Evolutionary conservation across 2,113 vertebrate species (phyloP), one percentile per base, ranked within the genome.

Genomic region (Coptodon rendalli): DNA sequence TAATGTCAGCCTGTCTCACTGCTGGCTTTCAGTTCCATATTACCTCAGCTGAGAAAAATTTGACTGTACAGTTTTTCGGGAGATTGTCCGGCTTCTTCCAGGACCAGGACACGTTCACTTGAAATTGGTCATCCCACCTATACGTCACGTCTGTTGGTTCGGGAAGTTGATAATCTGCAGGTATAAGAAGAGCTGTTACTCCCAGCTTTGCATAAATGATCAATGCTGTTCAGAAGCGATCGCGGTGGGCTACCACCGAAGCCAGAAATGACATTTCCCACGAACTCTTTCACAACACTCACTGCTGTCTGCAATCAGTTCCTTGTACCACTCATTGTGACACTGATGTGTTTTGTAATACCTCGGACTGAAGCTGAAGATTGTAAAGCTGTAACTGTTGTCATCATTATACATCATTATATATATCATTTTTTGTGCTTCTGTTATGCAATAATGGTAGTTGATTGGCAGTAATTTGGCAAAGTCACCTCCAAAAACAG

Each of bases 41-140:
- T 6, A 14, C 48, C 6, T 16, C 0, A 27, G n/a, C 0, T 10
- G 1, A 38, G 10, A 2, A 1, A 48, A 59, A 94, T 0, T 0
- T 0, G 6, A 83, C 16, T 1, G 6, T 0, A 6, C 80, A 85
- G 6, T 38, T 0, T 0, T 34, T 0, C 1, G 27, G 66, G 81
- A 93, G 36, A 3, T 8, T 7, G 1, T 8, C 4, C 1, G 94
- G 95, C 19, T 9, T 50, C 31, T 11, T 10, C 96, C 95, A 96
- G 29, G 50, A 56, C 96, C 95, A 96, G 31, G 22, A 53, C 50
- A 89, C 29, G 0, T 8, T 59, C 5, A 91, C 17, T 1, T n/a
- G 36, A 13, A 95, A 91, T 0, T 1, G 2, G n/a, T 94, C 76
- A 0, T 68, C 6, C 89, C 93, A 90, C 2, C 3, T 0, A 36